phyloP scores from a whole-genome alignment of 2,797 vertebrate species.

The Buphagus erythrorhynchus region DNA sequence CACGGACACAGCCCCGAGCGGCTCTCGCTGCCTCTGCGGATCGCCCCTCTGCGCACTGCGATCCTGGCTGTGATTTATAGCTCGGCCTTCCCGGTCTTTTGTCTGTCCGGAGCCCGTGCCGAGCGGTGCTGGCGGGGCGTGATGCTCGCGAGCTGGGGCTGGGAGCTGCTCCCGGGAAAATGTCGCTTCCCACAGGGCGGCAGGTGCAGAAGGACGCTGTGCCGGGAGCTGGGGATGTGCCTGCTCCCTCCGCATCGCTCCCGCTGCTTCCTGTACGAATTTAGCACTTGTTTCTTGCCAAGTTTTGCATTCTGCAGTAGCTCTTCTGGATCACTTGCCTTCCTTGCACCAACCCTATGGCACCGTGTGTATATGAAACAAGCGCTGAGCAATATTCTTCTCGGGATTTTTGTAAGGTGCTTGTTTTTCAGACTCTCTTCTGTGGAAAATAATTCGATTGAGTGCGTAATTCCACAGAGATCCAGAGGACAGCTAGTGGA shows the following conservation, averaged over 20 bases:
- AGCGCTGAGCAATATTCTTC: background rate
- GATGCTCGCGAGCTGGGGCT: background rate
- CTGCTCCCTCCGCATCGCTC: background rate
- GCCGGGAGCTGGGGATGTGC: background rate
- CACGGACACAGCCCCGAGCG: background rate
- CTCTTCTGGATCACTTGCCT: background rate
- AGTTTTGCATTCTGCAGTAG: background rate
- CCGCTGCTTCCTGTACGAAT: background rate
- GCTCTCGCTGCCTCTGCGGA: background rate
- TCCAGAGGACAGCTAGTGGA: background rate
- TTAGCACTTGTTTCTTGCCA: background rate
- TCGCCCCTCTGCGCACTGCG: accelerated
- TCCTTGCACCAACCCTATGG: background rate
- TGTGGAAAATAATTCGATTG: background rate
- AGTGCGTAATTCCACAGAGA: background rate
- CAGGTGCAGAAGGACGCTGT: background rate
- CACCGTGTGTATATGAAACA: accelerated
- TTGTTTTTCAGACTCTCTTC: background rate
- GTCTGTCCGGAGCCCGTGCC: background rate
- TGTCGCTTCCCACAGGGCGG: background rate
- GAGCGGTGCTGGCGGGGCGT: background rate
- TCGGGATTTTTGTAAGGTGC: background rate
- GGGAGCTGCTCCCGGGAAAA: background rate
- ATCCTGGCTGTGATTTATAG: background rate
- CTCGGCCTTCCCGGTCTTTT: background rate